Evolutionary conservation across 2,888 invertebrate genomes (phyloP).

Genomic region (Mesorhabditis spiculigera): DNA sequence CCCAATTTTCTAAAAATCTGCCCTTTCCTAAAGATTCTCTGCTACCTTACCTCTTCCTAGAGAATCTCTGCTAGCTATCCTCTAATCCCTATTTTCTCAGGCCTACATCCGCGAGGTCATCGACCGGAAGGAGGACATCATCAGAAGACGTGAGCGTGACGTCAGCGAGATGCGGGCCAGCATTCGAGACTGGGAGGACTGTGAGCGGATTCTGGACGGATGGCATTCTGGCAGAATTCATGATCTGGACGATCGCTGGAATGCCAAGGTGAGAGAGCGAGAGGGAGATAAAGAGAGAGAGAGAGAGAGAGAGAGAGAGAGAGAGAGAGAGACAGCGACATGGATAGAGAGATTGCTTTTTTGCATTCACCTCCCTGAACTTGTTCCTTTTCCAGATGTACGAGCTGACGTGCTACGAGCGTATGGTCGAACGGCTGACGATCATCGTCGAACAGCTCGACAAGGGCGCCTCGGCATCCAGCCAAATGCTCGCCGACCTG

Average conservation of each 20-base stretch:
- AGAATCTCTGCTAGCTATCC: not conserved
- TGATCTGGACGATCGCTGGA: not conserved
- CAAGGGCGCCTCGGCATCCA: not conserved
- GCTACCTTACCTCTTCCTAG: too few species aligned
- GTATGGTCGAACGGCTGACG: not conserved
- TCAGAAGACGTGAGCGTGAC: constrained; percentile 32
- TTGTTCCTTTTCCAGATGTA: not conserved
- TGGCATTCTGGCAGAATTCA: not conserved
- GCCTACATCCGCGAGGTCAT: constrained; percentile 38
- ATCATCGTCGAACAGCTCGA: constrained; percentile 6
- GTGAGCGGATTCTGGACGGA: constrained; percentile 31
- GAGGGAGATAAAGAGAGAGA: too few species aligned
- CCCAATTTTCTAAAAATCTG: too few species aligned
- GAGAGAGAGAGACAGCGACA: not conserved
- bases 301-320: too few species aligned
- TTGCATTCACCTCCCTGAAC: not conserved
- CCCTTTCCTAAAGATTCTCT: too few species aligned
- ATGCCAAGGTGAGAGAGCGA: constrained; percentile 18
- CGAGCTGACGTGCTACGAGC: not conserved
- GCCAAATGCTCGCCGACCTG: not conserved
- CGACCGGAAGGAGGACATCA: constrained; percentile 30
- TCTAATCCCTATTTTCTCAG: constrained; percentile 11
- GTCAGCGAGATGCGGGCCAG: constrained; percentile 40
- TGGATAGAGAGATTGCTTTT: not conserved
- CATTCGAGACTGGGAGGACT: constrained; percentile 44